Conservation (phyloP, 2,888 invertebrate species). For the Copidosoma aretas region DNA sequence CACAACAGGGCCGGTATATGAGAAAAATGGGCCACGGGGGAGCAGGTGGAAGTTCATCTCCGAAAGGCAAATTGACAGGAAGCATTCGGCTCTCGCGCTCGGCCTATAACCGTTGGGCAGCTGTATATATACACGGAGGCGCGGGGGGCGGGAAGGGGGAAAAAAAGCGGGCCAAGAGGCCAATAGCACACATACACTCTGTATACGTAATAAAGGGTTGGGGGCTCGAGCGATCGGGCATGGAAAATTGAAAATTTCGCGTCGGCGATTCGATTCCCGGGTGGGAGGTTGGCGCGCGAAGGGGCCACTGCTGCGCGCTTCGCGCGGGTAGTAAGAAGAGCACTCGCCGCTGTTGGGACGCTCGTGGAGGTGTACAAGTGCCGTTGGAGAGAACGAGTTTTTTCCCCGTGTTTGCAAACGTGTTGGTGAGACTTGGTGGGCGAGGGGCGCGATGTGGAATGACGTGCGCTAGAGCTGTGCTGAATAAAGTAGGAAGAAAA, state of each 20-base stretch:
- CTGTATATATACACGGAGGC: no score
- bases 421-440: background rate
- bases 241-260: slow-evolving; percentile 35
- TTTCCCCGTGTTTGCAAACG: background rate
- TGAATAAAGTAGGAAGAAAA: no score
- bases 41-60: background rate
- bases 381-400: background rate
- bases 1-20: no score
- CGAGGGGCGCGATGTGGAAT: no score
- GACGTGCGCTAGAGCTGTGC: no score
- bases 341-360: background rate
- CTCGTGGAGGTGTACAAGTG: background rate
- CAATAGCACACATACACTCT: background rate
- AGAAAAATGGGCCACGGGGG: background rate
- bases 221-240: slow-evolving; percentile 15
- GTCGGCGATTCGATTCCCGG: background rate
- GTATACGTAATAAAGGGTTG: no score
- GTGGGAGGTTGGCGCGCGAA: background rate
- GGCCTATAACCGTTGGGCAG: background rate
- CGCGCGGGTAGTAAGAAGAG: background rate
- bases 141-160: background rate
- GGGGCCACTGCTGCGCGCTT: background rate
- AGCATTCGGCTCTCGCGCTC: background rate
- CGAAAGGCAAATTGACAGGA: background rate
- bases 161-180: slow-evolving; percentile 20